Evolutionary conservation across 2,113 vertebrate species (phyloP), one percentile per base, ranked within the genome.

Genomic region (Eptesicus fuscus): DNA sequence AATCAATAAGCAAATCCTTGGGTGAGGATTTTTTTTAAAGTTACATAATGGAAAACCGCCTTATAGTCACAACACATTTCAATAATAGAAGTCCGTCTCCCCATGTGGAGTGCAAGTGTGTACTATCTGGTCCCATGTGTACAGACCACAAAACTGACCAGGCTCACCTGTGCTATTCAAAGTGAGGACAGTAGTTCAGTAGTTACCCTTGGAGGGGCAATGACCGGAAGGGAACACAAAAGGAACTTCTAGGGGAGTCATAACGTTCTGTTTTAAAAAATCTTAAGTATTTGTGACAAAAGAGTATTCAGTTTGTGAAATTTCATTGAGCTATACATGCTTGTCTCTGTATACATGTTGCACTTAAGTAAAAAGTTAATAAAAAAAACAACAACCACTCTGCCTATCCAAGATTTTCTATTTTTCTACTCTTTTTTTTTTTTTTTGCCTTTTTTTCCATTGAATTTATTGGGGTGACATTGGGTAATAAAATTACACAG

Each of bases 91-190:
- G 56, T 20, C 4, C 73, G 32, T 47, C 22, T 49, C 61, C 82
- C 51, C 30, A 10, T 51, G 37, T 6, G 44, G 70, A 30, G 53
- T 11, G 16, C 42, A 47, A n/a, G 71, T 9, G n/a, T 0, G 25
- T 2, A 2, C 9, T 22, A 10, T 0, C 0, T n/a, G 32, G 22
- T 17, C 44, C 56, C 22, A 16, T 4, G 30, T 10, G 4, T 0
- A 35, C 1, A 44, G 20, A 49, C 40, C 22, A 8, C 32, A 25
- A 14, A 1, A 6, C 35, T 2, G 1, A 40, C 44, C 9, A n/a
- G 13, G 65, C 32, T 9, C 30, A 32, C 7, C 18, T 17, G 0
- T 1, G 49, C 37, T 40, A 7, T 14, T 56, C 53, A 4, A 25
- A 69, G 77, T 53, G 32, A 76, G 59, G 47, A 35, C 22, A 67